Percentiles rank a stretch among this genome's conserved stretches.
These are phyloP conservation scores for Balanococcus diminutus DNA, from an alignment of 2,888 invertebrate genomes.

Conservation along the genomic window DNA sequence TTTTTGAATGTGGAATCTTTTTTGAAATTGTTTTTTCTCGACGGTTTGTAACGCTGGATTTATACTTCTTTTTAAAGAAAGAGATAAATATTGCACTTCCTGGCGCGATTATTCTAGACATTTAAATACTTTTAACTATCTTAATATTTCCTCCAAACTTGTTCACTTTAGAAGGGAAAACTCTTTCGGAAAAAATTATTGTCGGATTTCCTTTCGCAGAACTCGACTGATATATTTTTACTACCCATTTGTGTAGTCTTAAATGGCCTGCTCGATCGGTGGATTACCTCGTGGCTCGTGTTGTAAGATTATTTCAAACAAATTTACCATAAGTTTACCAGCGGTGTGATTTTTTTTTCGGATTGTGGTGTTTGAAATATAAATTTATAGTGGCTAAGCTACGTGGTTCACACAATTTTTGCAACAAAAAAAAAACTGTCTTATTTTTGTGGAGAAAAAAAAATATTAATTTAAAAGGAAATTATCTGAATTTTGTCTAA, in stretches of 20 bases:
- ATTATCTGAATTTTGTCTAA: too few relatives aligned
- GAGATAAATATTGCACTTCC: slow-evolving; percentile 47
- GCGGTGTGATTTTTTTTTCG: neutral
- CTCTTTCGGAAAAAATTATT: slow-evolving; percentile 39
- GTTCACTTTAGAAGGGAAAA: neutral
- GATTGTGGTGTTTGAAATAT: neutral
- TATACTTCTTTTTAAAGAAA: slow-evolving; percentile 27
- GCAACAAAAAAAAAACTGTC: neutral
- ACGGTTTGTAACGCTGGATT: neutral
- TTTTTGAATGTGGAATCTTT: slow-evolving; percentile 26
- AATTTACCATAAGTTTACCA: neutral
- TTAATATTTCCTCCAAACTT: slow-evolving; percentile 48
- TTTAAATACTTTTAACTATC: slow-evolving; percentile 49
- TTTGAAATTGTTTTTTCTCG: slow-evolving; percentile 1
- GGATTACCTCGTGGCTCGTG: slow-evolving; percentile 15
- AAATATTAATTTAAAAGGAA: too few relatives aligned
- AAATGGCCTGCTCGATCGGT: slow-evolving; percentile 16
- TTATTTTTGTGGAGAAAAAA: neutral
- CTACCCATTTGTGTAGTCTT: neutral
- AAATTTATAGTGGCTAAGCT: neutral
- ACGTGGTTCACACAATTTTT: too few relatives aligned
- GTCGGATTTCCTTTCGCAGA: slow-evolving; percentile 22
- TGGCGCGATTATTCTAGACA: slow-evolving; percentile 49
- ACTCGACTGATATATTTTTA: neutral
- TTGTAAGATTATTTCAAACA: neutral